Evolutionary conservation across 2,888 invertebrate species (phyloP).

Genomic region (Maniola hyperantus): DNA sequence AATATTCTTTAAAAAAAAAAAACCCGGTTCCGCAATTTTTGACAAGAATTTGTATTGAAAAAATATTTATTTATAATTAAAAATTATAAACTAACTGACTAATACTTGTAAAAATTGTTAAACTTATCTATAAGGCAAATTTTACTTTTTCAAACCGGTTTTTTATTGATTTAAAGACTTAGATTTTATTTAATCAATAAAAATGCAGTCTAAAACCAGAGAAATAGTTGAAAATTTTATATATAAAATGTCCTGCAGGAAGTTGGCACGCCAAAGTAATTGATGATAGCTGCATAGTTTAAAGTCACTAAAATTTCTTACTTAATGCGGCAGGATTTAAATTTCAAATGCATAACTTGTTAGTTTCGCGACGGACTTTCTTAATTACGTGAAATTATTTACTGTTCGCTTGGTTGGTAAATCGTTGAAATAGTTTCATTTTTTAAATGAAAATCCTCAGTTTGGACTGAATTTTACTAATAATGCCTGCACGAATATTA

Average conservation of each 20-base stretch:
- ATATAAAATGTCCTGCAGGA: slow-evolving; percentile 2
- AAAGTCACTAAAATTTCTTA: slow-evolving; percentile 30
- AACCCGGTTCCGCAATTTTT: no score
- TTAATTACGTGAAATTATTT: slow-evolving; percentile 12
- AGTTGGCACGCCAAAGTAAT: slow-evolving; percentile 27
- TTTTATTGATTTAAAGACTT: no score
- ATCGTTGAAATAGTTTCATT: not conserved
- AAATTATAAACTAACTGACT: no score
- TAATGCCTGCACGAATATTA: no score
- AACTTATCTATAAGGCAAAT: no score
- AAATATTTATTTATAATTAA: no score
- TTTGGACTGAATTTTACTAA: no score
- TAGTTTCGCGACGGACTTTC: slow-evolving; percentile 1
- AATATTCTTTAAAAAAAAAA: no score
- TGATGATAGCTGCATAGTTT: slow-evolving; percentile 31
- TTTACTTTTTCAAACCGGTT: no score
- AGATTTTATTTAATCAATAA: not conserved
- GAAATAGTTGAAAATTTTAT: slow-evolving; percentile 6
- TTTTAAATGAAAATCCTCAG: not conserved
- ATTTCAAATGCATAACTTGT: slow-evolving; percentile 28
- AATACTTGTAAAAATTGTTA: no score
- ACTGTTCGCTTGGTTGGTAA: slow-evolving; percentile 8
- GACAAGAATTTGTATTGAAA: no score
- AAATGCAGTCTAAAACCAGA: not conserved
- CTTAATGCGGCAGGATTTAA: slow-evolving; percentile 29